These are phyloP conservation scores for Notolepis coatsorum DNA, from an alignment of 2,797 vertebrate species.

Conservation along the genomic window DNA sequence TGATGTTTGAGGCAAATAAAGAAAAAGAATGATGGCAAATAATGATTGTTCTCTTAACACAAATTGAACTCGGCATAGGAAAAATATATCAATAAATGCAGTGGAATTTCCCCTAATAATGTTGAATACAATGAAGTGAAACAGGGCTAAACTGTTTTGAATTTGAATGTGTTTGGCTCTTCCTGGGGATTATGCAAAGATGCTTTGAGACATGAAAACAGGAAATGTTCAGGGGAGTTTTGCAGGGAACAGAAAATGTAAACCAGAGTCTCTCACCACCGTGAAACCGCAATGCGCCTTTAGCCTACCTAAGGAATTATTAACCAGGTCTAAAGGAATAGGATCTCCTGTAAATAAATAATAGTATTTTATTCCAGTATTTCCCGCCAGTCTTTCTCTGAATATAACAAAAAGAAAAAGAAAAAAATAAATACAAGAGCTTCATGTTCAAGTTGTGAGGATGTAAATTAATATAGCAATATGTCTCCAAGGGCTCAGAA, in stretches of 20 bases:
- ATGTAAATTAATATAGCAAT: constrained; percentile 11
- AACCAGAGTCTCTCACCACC: constrained; percentile 45
- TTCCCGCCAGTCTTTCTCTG: neutral
- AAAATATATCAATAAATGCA: neutral
- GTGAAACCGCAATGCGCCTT: constrained; percentile 21
- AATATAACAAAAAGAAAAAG: constrained; percentile 1
- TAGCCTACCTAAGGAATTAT: neutral
- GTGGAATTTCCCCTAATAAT: neutral
- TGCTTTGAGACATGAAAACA: constrained; percentile 19
- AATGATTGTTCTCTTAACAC: too few relatives aligned
- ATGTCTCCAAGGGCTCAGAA: constrained; percentile 29
- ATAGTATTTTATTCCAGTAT: neutral
- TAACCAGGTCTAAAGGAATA: constrained; percentile 7
- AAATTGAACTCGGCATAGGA: neutral
- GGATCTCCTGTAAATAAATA: too few relatives aligned
- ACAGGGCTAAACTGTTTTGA: constrained; percentile 14
- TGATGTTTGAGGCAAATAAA: too few relatives aligned
- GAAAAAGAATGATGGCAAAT: too few relatives aligned
- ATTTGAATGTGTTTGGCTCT: constrained; percentile 1
- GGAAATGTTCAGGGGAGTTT: constrained; percentile 9
- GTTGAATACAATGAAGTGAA: constrained; percentile 14
- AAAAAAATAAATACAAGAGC: constrained; percentile 29
- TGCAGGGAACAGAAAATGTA: constrained; percentile 44
- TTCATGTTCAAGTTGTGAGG: constrained; percentile 9
- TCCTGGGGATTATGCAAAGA: constrained; percentile 2